Evolutionary conservation across 2,797 vertebrate species (phyloP).

Genomic region (Malurus leucopterus): DNA sequence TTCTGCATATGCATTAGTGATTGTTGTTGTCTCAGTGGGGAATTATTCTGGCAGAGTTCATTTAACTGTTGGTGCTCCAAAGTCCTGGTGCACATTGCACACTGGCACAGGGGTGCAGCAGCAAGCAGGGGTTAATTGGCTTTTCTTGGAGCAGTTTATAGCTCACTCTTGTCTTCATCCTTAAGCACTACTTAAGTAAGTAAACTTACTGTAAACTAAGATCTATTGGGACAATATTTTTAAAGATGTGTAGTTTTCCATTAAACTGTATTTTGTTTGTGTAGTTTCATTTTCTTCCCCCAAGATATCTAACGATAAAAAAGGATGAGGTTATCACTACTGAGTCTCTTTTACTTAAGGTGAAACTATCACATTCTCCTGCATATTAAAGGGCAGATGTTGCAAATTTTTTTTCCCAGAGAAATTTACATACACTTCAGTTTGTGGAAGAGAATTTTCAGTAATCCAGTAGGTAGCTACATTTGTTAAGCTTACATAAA

Average conservation of each 20-base stretch:
- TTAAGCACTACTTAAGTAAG: constrained; percentile 51
- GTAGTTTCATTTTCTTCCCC: constrained; percentile 1
- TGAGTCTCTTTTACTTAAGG: constrained; percentile 17
- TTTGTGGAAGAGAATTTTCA: not conserved
- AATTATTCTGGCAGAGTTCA: not conserved
- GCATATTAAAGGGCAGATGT: constrained; percentile 55
- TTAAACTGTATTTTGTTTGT: constrained; percentile 60
- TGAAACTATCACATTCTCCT: constrained; percentile 43
- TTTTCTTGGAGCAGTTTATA: constrained; percentile 59
- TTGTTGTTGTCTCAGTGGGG: not conserved
- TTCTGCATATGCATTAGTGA: not conserved
- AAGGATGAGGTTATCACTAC: not conserved
- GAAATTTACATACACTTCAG: constrained; percentile 58
- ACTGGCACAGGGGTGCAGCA: not conserved
- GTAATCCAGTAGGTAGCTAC: not conserved
- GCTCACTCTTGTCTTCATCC: constrained; percentile 34
- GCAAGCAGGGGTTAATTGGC: constrained; percentile 61
- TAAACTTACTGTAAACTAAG: constrained; percentile 23
- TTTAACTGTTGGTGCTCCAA: not conserved
- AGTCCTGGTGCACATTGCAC: not conserved
- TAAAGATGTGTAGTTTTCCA: constrained; percentile 47
- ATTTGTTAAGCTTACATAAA: constrained; percentile 13
- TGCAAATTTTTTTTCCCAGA: constrained; percentile 3
- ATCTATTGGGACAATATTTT: constrained; percentile 58
- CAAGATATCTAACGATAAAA: not conserved